Conservation (phyloP, 1,140 invertebrate species). For the Metaphire vulgaris region DNA sequence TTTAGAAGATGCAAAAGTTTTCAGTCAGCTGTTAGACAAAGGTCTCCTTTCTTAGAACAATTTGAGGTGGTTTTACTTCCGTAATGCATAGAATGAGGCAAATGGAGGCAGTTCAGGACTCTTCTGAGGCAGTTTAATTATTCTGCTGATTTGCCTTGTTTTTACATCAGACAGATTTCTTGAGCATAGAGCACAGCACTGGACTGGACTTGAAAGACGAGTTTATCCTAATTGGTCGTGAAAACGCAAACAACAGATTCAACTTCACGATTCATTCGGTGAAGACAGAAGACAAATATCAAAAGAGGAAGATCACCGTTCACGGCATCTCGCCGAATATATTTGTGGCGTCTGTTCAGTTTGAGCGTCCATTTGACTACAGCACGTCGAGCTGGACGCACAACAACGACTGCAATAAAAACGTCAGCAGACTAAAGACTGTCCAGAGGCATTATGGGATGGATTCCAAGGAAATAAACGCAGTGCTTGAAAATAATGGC, state of each 20-base stretch:
- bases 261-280: too few relatives aligned
- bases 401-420: constrained; percentile 26
- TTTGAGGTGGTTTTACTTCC: too few relatives aligned
- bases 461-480: constrained; percentile 16
- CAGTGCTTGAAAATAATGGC: neutral
- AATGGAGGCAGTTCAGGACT: too few relatives aligned
- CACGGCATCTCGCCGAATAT: constrained; percentile 21
- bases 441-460: constrained; percentile 22
- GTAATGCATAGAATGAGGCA: too few relatives aligned
- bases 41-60: too few relatives aligned
- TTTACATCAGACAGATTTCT: constrained; percentile 24
- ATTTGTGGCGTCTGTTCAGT: constrained; percentile 18
- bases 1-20: too few relatives aligned
- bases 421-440: constrained; percentile 19
- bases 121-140: too few relatives aligned
- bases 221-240: constrained; percentile 23
- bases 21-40: too few relatives aligned
- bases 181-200: constrained; percentile 26
- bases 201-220: constrained; percentile 24
- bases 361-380: constrained; percentile 25
- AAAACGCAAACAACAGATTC: neutral
- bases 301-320: constrained; percentile 21
- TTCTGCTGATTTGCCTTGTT: too few relatives aligned
- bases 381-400: constrained; percentile 27
- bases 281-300: neutral